A percentile compares a stretch with the other conserved stretches of the same genome.
These are phyloP conservation scores for Ptychoptera contaminata DNA, from an alignment of 2,888 invertebrate genomes.

Conservation along the genomic window DNA sequence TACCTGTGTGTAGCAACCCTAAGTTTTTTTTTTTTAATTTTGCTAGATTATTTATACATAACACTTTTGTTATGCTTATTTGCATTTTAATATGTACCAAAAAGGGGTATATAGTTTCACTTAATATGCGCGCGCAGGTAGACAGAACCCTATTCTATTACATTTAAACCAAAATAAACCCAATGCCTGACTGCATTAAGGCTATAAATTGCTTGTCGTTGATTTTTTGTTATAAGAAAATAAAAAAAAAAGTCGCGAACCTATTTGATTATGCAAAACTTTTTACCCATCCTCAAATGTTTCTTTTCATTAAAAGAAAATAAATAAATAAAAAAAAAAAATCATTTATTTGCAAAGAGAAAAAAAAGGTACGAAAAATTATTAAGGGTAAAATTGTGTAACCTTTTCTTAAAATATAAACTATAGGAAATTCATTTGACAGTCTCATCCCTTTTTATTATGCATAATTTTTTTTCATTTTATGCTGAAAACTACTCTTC, in stretches of 20 bases:
- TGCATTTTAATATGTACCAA: constrained; percentile 10
- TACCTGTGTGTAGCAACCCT: constrained; percentile 3
- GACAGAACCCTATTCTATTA: constrained; percentile 5
- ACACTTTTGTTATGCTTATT: constrained; percentile 6
- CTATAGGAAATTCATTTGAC: too few relatives aligned
- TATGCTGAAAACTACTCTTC: constrained; percentile 5
- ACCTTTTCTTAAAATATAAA: constrained; percentile 4
- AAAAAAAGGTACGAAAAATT: too few relatives aligned
- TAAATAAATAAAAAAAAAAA: too few relatives aligned
- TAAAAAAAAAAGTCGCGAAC: constrained; percentile 9
- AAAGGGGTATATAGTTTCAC: constrained; percentile 12
- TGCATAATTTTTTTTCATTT: too few relatives aligned
- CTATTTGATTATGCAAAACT: constrained; percentile 11
- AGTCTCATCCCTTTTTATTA: too few relatives aligned
- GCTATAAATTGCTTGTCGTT: not conserved
- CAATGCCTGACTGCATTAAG: not conserved
- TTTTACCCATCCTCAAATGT: constrained; percentile 7
- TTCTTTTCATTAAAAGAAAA: too few relatives aligned
- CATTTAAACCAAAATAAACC: not conserved
- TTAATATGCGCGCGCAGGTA: constrained; percentile 14
- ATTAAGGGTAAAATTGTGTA: constrained; percentile 1
- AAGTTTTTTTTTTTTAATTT: not conserved
- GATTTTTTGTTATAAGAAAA: not conserved
- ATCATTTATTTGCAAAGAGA: not conserved
- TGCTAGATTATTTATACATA: not conserved